These are phyloP conservation scores for Polietes domitor DNA, from an alignment of 2,888 invertebrate genomes.

Conservation along the genomic window DNA sequence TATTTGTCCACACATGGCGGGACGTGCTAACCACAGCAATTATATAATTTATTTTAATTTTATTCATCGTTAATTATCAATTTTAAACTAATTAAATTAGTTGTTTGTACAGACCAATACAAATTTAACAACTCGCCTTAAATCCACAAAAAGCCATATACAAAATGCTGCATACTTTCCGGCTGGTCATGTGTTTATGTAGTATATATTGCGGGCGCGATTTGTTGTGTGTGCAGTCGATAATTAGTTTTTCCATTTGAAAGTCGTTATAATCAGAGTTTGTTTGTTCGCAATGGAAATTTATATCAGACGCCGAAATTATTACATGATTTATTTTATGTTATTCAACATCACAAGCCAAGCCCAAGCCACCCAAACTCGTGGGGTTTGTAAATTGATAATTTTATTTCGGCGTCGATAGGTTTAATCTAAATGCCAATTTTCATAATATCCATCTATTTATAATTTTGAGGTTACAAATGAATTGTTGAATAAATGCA, in stretches of 20 bases:
- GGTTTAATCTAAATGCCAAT: conserved; percentile 21
- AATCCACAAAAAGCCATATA: not conserved
- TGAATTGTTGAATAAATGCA: conserved; percentile 31
- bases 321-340: conserved; percentile 20
- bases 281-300: conserved; percentile 22
- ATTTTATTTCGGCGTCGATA: not conserved
- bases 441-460: conserved; percentile 26
- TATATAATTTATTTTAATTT: conserved; percentile 64
- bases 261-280: conserved; percentile 10
- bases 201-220: not conserved
- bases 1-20: conserved; percentile 4
- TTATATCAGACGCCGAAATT: conserved; percentile 3
- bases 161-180: conserved; percentile 1
- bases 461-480: conserved; percentile 35
- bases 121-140: conserved; percentile 29
- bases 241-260: conserved; percentile 35
- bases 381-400: not conserved
- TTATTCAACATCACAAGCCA: not conserved
- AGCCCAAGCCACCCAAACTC: not conserved
- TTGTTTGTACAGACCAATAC: conserved; percentile 49
- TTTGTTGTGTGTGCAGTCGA: not conserved
- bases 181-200: not conserved
- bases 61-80: conserved; percentile 68
- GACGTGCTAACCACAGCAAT: conserved; percentile 28
- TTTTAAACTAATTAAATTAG: conserved; percentile 65